Base-by-base conservation (phyloP, 2,797 vertebrate genomes). In the Molothrus aeneus region DNA sequence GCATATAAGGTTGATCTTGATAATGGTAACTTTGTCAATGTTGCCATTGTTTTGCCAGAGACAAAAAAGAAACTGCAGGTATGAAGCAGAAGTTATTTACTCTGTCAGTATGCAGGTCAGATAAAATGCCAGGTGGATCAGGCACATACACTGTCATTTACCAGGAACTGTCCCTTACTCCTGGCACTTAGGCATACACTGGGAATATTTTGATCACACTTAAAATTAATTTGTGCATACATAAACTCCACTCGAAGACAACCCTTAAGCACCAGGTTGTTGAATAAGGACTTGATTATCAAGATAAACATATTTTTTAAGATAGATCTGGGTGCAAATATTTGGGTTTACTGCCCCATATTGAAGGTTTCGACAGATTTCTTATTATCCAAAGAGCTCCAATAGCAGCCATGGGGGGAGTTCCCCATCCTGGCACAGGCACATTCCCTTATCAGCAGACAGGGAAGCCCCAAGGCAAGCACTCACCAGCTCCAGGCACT, bases 401-500 rank as follows among this genome's bases (percentile, higher is more conserved):
- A 64, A 13, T 1, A 73, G 56, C 1, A 51, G 43, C n/a, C 12
- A 1, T 17, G 48, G 45, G 61, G 45, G 59, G 32, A 80, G 47
- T 18, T 75, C 17, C 26, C 13, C 25, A 32, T 17, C n/a, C 42
- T 11, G 29, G 43, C 32, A 43, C 17, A 14, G 3, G 40, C 12
- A 36, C 25, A 36, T 2, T 24, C 16, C 2, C 0, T 4, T 4
- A 5, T 10, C 9, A 78, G 80, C 57, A 71, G 42, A 2, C 16
- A 77, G 21, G 78, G 38, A 8, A 14, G 34, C 22, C 47, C 3
- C 3, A 20, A 40, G 26, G n/a, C 3, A 22, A 61, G 80, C 66
- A 97, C 99, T 98, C 95, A 99, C 99, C 98, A 99, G 97, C 88
- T 99, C 98, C 96, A 99, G 95, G 93, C 99, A 99, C 83, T 99